phyloP scores from a whole-genome alignment of 2,888 invertebrate species.

The Spisula subtruncata region DNA sequence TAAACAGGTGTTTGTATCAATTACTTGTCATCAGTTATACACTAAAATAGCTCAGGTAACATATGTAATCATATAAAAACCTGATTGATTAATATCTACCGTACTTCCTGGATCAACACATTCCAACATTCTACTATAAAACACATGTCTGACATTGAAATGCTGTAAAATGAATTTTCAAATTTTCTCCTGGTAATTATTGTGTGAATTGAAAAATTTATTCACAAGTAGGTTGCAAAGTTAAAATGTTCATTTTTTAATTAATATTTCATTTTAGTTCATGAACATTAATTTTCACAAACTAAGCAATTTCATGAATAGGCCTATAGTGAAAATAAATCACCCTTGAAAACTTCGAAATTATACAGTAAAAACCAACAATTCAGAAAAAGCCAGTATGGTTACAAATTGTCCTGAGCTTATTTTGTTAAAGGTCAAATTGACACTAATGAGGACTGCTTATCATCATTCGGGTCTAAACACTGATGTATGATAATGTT shows the following conservation, averaged over 20 bases:
- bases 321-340: too few relatives aligned
- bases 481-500: too few relatives aligned
- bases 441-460: not conserved
- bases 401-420: too few relatives aligned
- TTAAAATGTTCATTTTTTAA: not conserved
- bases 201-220: too few relatives aligned
- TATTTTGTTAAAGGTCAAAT: conserved; percentile 1
- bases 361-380: too few relatives aligned
- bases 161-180: not conserved
- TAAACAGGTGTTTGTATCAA: not conserved
- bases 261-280: too few relatives aligned
- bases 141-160: not conserved
- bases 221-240: too few relatives aligned
- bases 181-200: too few relatives aligned
- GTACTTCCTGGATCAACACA: not conserved
- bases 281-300: not conserved
- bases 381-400: not conserved
- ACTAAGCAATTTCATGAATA: too few relatives aligned
- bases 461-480: too few relatives aligned
- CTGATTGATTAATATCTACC: not conserved
- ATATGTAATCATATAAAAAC: not conserved
- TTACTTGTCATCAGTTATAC: not conserved
- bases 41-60: not conserved
- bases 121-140: not conserved
- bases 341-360: too few relatives aligned